These are phyloP conservation scores for Noctua comes DNA, from an alignment of 2,888 invertebrate genomes.

Conservation along the genomic window DNA sequence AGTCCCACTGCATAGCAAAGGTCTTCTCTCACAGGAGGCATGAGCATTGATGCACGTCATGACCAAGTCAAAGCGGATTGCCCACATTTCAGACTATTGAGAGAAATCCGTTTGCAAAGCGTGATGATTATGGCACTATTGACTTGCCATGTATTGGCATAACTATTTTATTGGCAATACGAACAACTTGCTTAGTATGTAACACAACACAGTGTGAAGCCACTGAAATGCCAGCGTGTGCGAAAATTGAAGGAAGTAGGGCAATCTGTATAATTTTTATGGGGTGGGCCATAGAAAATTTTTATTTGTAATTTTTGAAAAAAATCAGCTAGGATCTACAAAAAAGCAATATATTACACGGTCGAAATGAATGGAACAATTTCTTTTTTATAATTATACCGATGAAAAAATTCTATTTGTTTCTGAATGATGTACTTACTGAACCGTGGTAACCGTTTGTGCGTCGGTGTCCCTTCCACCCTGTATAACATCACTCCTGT, in stretches of 20 bases:
- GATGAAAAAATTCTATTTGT: too few species aligned
- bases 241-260: conserved; percentile 28
- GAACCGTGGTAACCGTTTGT: too few species aligned
- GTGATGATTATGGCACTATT: neutral
- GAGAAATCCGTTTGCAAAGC: too few species aligned
- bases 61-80: neutral
- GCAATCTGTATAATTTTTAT: conserved; percentile 27
- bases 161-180: neutral
- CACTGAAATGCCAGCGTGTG: neutral
- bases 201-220: conserved; percentile 4
- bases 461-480: too few species aligned
- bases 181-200: neutral
- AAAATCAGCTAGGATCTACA: too few species aligned
- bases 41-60: neutral
- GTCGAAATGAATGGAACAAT: too few species aligned
- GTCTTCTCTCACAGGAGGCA: neutral
- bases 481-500: too few species aligned
- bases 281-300: too few species aligned
- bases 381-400: too few species aligned
- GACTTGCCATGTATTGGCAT: neutral
- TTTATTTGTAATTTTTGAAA: too few species aligned
- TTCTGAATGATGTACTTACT: too few species aligned
- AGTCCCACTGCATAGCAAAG: neutral
- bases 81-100: neutral
- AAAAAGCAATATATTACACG: too few species aligned